A percentile compares a stretch with the other conserved stretches of the same genome.
Conservation (phyloP, 2,888 invertebrate genomes). For the Alviniconcha strummeri region DNA sequence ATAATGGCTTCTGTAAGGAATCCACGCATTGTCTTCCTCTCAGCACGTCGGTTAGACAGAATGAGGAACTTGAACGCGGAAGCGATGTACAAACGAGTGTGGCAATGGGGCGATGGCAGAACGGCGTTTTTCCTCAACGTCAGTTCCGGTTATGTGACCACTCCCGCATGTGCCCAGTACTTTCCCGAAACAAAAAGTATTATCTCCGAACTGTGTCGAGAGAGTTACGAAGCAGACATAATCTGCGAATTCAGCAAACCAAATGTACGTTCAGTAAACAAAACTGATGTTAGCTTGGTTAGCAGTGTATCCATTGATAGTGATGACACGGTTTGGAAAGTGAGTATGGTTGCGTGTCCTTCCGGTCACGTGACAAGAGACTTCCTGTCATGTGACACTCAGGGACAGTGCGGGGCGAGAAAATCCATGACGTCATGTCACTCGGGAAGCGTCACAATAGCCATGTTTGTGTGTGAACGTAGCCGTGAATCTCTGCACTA, state of each 20-base stretch:
- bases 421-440: background rate
- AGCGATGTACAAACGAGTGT: background rate
- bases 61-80: too few relatives aligned
- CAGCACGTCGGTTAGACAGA: too few relatives aligned
- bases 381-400: slow-evolving; percentile 4
- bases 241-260: too few relatives aligned
- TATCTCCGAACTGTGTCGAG: too few relatives aligned
- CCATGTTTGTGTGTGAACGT: background rate
- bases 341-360: background rate
- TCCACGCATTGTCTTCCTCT: background rate
- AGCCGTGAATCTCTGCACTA: background rate
- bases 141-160: background rate
- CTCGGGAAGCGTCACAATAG: background rate
- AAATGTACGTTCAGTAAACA: too few relatives aligned
- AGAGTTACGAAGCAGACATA: too few relatives aligned
- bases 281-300: too few relatives aligned
- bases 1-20: background rate
- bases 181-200: too few relatives aligned
- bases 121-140: background rate
- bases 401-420: background rate
- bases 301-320: background rate
- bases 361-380: slow-evolving; percentile 9
- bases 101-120: slow-evolving; percentile 7
- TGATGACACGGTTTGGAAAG: background rate
- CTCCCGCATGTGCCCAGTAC: background rate